Evolutionary conservation across 2,888 invertebrate species (phyloP), one percentile per base, ranked within the genome.

Genomic region (Baccha elongata): DNA sequence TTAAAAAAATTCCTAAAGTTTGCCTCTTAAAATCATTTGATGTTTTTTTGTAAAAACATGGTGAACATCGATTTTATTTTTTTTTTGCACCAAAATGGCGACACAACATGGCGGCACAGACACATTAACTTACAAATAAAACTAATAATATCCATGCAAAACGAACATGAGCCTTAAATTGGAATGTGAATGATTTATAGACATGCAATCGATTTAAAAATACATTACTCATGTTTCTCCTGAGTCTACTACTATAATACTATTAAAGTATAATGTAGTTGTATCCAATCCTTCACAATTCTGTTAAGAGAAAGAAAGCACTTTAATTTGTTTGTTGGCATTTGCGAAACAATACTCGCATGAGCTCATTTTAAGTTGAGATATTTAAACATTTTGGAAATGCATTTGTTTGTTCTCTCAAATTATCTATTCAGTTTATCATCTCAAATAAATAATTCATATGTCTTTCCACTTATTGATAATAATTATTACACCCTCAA

Each of bases 131-230:
- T 19, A 53, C 35, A 53, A 13, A 55, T 21, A 0, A 13, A 40
- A 32, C 48, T 5, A 10, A 35, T 8, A 26, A 17, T 21, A 26
- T 21, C 26, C 52, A 52, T 52, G 52, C 32, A 17, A 42, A 44
- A 13, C 13, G 50, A 32, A 44, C 64, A 48, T 64, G 23, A 48
- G 17, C n/a, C 23, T 23, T 8, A n/a, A 50, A 44, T 17, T 17
- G 35, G 40, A 65, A 50, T 71, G 13, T 10, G 58, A 69, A 50
- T 69, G 68, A 60, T 50, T 53, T 21, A 29, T 29, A 29, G 60
- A 60, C 71, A 81, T 81, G 76, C 76, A 76, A 81, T 52, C 71
- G 65, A 72, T 60, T 72, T 23, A 72, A 71, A 69, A 53, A 67
- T 58, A 42, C 21, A 58, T 10, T 26, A 32, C 48, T 17, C 21